Percentiles rank a stretch among this genome's conserved stretches.
phyloP scores from a whole-genome alignment of 2,888 invertebrate species.

The Pachliopta kotzebuea region DNA sequence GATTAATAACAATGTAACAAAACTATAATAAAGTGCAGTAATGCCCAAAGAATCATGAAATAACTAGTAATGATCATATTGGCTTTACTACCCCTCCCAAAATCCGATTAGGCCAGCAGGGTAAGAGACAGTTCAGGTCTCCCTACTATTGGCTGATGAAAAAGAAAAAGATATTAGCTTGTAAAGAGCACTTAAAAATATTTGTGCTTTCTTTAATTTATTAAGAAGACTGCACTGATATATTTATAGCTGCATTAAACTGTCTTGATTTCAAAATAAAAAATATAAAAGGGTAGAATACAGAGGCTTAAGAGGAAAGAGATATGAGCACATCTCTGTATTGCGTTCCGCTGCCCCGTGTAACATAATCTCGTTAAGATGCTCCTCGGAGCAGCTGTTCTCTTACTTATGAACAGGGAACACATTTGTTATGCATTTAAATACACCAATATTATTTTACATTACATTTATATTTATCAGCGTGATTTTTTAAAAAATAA shows the following conservation, averaged over 20 bases:
- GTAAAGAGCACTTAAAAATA: background rate
- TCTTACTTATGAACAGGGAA: slow-evolving; percentile 34
- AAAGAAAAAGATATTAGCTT: too few relatives aligned
- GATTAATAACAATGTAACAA: too few relatives aligned
- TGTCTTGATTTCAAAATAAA: slow-evolving; percentile 7
- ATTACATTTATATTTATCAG: slow-evolving; percentile 4
- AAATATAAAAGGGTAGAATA: slow-evolving; percentile 20
- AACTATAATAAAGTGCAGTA: too few relatives aligned
- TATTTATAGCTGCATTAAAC: slow-evolving; percentile 14
- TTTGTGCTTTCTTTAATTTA: background rate
- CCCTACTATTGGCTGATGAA: too few relatives aligned
- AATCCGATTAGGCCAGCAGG: too few relatives aligned
- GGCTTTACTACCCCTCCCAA: too few relatives aligned
- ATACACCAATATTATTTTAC: slow-evolving; percentile 22
- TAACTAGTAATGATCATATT: too few relatives aligned
- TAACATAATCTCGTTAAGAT: slow-evolving; percentile 47
- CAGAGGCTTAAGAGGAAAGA: slow-evolving; percentile 29
- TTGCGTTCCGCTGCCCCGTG: slow-evolving; percentile 34
- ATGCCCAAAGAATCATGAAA: too few relatives aligned
- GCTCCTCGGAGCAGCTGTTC: slow-evolving; percentile 40
- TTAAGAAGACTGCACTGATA: background rate
- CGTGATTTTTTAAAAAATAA: background rate
- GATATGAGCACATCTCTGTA: slow-evolving; percentile 39
- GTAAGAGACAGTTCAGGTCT: too few relatives aligned
- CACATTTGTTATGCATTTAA: slow-evolving; percentile 28